Evolutionary conservation across 2,888 invertebrate genomes (phyloP), one percentile per base, ranked within the genome.

Genomic region (Colostygia pectinataria): DNA sequence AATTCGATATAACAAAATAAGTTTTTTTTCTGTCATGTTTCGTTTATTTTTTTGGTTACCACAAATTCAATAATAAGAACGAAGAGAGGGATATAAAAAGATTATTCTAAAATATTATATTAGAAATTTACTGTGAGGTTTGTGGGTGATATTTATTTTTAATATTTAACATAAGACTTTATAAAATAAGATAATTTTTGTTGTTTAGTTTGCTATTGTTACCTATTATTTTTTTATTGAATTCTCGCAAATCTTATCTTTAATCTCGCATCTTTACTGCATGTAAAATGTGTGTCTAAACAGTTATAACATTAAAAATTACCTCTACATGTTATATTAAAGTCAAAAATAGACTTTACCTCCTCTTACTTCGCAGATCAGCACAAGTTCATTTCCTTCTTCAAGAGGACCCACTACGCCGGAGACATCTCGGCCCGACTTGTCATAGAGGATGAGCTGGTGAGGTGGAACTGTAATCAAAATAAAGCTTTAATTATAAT

Each of bases 401-500:
- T 95, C 94, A 66, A 96, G 91, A 32, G 97, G 97, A 13, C 97
- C 97, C 45, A 95, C 94, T 29, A 94, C 93, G 38, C 94, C 94
- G 63, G 95, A 95, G 58, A 96, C 93, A 77, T 95, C 94, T 59
- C 96, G 92, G 37, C 97, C 96, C 55, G 95, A 95, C 75, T 95
- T 94, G 83, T 97, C 96, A 82, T 96, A 94, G 63, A 97, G 92
- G 58, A 95, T 92, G 63, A 97, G 93, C 79, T 96, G 95, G 82
- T 96, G 96, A 33, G 97, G 97, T 57, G 97, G 97, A 77, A 97
- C 97, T 97, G 93, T 24, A 93, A 82, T n/a, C n/a, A n/a, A n/a
- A n/a, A n/a, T n/a, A n/a, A n/a, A n/a, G n/a, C n/a, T n/a, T n/a
- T n/a, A n/a, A n/a, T n/a, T 71, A 78, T 80, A 65, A 33, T 20